Percentiles rank a stretch among this genome's conserved stretches.
Conservation (phyloP, 2,113 vertebrate species). For the Megatriorchis doriae region DNA sequence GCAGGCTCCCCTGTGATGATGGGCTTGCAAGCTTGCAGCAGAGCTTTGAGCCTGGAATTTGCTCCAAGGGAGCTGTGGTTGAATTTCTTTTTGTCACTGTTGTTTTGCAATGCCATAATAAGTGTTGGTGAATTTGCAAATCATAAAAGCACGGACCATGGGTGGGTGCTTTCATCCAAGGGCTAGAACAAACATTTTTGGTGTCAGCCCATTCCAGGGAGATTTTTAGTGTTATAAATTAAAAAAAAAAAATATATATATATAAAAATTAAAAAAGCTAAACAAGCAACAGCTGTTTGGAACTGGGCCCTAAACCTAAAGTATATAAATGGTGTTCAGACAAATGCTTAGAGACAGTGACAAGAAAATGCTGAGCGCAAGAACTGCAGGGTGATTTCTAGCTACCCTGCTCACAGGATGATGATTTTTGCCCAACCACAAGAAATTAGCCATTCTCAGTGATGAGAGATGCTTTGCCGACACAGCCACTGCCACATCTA, state of each 20-base stretch:
- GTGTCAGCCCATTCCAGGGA: conserved; percentile 1
- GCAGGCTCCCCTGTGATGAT: neutral
- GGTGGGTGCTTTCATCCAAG: neutral
- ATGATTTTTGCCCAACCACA: neutral
- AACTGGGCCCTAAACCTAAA: neutral
- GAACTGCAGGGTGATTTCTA: neutral
- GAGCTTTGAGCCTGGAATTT: neutral
- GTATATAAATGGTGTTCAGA: neutral
- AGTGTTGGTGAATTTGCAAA: neutral
- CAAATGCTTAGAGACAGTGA: neutral
- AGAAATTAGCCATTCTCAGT: neutral
- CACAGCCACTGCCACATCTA: neutral
- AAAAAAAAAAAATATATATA: neutral
- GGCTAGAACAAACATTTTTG: neutral
- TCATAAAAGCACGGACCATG: neutral
- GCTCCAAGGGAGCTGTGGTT: neutral
- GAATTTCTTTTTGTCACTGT: neutral
- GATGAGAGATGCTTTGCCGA: accelerated
- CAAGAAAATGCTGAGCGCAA: neutral
- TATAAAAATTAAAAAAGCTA: neutral
- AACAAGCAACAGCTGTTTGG: conserved; percentile 53
- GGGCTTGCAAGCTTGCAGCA: neutral
- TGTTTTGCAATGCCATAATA: conserved; percentile 22
- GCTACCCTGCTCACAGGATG: neutral
- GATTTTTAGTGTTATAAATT: conserved; percentile 4